A percentile compares a stretch with the other conserved stretches of the same genome.
Conservation (phyloP, 2,888 invertebrate species). For the Mythimna vitellina region DNA sequence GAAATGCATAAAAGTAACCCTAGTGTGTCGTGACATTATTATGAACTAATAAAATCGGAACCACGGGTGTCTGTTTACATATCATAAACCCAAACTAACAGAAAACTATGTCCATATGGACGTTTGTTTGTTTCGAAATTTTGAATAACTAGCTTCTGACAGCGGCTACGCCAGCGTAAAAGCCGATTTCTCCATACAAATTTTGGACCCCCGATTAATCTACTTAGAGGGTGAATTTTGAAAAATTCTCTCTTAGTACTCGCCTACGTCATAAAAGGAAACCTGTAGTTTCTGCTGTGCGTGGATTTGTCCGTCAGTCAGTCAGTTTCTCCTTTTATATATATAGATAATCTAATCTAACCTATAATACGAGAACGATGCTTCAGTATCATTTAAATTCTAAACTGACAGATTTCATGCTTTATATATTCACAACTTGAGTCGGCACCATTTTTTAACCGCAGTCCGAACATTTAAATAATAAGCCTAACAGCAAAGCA, state of each 20-base stretch:
- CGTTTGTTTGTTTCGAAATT: no score
- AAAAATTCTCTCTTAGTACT: no score
- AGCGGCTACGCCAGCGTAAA: background rate
- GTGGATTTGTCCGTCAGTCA: no score
- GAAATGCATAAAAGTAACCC: slow-evolving; percentile 19
- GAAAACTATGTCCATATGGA: background rate
- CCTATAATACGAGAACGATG: background rate
- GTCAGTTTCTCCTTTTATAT: no score
- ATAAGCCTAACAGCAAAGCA: slow-evolving; percentile 44
- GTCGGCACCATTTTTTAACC: background rate
- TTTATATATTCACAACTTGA: background rate
- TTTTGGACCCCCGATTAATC: no score
- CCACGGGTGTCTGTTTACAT: slow-evolving; percentile 3
- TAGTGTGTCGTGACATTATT: slow-evolving; percentile 13
- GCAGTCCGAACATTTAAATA: slow-evolving; percentile 16
- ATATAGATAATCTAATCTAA: no score
- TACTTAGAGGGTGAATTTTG: no score
- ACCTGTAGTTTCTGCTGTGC: no score
- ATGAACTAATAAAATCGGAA: slow-evolving; percentile 36
- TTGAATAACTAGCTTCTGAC: background rate
- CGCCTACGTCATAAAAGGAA: no score
- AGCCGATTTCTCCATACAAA: no score
- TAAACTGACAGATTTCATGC: background rate
- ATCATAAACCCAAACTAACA: slow-evolving; percentile 20
- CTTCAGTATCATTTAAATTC: background rate